Conservation (phyloP, 2,113 vertebrate species). For the Alligator sinensis region DNA sequence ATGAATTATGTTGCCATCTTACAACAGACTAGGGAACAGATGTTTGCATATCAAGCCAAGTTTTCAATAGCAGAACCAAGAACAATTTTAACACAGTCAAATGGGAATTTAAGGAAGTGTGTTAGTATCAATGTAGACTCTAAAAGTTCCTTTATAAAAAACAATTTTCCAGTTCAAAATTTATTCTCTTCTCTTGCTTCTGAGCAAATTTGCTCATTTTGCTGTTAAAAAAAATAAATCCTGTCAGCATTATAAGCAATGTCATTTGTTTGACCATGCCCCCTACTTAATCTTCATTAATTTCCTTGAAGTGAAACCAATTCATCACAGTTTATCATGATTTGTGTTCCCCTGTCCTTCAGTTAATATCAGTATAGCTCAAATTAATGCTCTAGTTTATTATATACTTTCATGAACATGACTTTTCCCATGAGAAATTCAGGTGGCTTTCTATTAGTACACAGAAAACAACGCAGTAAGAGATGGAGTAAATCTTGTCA, state of each 20-base stretch:
- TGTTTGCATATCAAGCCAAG: not conserved
- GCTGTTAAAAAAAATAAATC: not conserved
- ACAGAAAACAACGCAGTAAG: constrained; percentile 20
- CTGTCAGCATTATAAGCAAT: not conserved
- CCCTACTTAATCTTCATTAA: not conserved
- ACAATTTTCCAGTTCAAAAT: not conserved
- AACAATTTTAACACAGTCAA: not conserved
- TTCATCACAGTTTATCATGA: not conserved
- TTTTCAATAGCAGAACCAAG: not conserved
- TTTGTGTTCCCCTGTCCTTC: not conserved
- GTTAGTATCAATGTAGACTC: not conserved
- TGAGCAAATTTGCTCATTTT: not conserved
- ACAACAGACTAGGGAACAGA: not conserved
- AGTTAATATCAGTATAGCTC: constrained; percentile 24
- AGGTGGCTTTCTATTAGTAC: constrained; percentile 18
- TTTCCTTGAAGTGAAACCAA: constrained; percentile 24
- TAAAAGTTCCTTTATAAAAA: not conserved
- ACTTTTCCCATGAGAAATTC: constrained; percentile 68
- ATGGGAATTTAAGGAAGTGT: not conserved
- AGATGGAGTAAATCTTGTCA: constrained; percentile 19
- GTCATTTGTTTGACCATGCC: not conserved
- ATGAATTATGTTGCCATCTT: not conserved
- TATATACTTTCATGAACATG: not conserved
- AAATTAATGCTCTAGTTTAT: constrained; percentile 47
- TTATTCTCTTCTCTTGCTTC: not conserved